Base-by-base conservation (phyloP, 2,113 vertebrate species). In the Myotis lucifugus region DNA sequence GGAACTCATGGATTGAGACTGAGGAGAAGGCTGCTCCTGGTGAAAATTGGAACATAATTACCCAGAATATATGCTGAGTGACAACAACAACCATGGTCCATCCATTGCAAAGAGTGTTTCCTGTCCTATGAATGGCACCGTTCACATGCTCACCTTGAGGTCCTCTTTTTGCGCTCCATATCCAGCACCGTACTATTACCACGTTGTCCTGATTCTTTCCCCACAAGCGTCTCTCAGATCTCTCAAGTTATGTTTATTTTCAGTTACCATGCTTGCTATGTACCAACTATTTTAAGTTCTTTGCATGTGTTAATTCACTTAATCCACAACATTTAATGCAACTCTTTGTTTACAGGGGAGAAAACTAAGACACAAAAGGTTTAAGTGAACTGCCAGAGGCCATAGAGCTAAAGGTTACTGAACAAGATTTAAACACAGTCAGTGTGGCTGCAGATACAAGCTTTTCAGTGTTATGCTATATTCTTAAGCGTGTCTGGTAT, bases 391-490 rank as follows among this genome's bases (percentile, higher is more conserved):
- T 76, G 14, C 6, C 6, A 59, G 73, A 79, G 50, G 19, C 59
- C 54, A 76, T 29, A 72, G 34, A 74, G n/a, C 27, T 56, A 37
- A 89, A 86, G 8, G 17, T 70, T 77, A 72, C 6, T 76, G 54
- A 92, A 32, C 29, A 79, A 86, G 79, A 79, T 77, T 70, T 92
- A 42, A 94, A 96, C 46, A 14, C 37, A 70, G 56, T 23, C 19
- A 46, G 56, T 32, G 69, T 76, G 19, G 27, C 84, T 79, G 23
- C 69, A 72, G 52, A 81, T 70, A 18, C 72, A 70, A 34, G 42
- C n/a, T 91, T 66, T 86, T 84, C 76, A 90, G 29, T 27, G 23
- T 66, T 74, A 4, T 23, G n/a, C 50, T 79, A 23, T 88, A 78
- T 93, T 89, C 86, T 37, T 83, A 27, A 40, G 78, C 23, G 1